Conservation (phyloP, 53 echinoderm and acorn worm species). For the Arbacia lixula region DNA sequence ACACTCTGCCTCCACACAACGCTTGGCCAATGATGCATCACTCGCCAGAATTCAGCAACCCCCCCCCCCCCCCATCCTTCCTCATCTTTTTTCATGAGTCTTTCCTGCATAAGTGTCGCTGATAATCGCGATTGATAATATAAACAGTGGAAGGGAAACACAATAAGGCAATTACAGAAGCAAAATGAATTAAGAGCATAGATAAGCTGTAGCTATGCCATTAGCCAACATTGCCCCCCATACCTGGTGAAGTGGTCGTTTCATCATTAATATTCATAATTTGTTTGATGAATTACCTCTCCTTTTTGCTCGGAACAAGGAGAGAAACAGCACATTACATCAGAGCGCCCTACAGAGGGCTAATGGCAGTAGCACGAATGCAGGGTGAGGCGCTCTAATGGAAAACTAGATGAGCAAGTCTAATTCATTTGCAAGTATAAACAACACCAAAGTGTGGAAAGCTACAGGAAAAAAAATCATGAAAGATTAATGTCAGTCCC, state of each 20-base stretch:
- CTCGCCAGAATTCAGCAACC: too few relatives aligned
- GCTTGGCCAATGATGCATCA: too few relatives aligned
- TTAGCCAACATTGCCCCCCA: slow-evolving; percentile 8
- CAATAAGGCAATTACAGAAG: slow-evolving; percentile 11
- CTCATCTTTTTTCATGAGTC: slow-evolving; percentile 54
- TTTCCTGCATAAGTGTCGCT: slow-evolving; percentile 35
- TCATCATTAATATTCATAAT: slow-evolving; percentile 52
- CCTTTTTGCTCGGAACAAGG: slow-evolving; percentile 6
- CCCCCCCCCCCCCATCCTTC: too few relatives aligned
- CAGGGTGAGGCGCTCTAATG: slow-evolving; percentile 17
- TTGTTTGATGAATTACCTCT: slow-evolving; percentile 46
- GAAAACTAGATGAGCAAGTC: slow-evolving; percentile 21
- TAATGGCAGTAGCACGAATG: slow-evolving; percentile 47
- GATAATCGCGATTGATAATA: slow-evolving; percentile 45
- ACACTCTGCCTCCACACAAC: too few relatives aligned
- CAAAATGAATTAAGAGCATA: slow-evolving; percentile 24
- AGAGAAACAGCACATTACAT: slow-evolving; percentile 4
- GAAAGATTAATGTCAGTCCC: slow-evolving; percentile 47
- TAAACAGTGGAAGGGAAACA: slow-evolving; percentile 31
- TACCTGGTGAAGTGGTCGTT: slow-evolving; percentile 21
- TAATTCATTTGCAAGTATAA: slow-evolving; percentile 47
- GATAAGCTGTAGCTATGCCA: slow-evolving; percentile 20
- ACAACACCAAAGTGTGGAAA: neutral
- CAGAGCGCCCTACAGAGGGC: neutral
- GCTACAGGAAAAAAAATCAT: slow-evolving; percentile 1